Evolutionary conservation across 2,888 invertebrate species (phyloP), one percentile per base, ranked within the genome.

Genomic region (Dryococelus australis): DNA sequence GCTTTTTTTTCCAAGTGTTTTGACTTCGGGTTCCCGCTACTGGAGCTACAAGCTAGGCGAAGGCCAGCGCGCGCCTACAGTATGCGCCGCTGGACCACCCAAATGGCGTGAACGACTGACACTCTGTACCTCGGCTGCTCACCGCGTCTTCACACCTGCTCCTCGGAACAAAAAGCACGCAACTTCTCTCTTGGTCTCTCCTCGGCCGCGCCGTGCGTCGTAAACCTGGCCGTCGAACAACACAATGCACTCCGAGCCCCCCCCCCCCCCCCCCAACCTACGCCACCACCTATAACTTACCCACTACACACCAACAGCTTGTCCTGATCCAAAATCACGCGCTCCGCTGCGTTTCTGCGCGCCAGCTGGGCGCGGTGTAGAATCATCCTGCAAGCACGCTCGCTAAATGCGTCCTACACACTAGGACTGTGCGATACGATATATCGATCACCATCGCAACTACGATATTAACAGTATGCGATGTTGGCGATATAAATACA

Each of bases 181-280:
- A 65, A 65, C 65, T 65, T 65, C 65, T 12, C 65, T 24, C 65
- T 65, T 10, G 65, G 65, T 24, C 65, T 65, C 65, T 24, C 20
- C 65, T 24, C 65, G 65, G n/a, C 65, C 20, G 65, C 1, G 10
- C 65, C 24, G 24, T 65, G 65, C n/a, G 65, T 65, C 65, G 65
- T 65, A 65, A 65, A 65, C 65, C 65, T n/a, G 65, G 65, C 65
- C 65, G 65, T 10, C 65, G 65, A 65, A 65, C 65, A 65, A 65
- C 65, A 65, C 65, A 65, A 65, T 65, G 65, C 65, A 65, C 65
- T 65, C 65, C 65, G 65, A 10, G 8, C 8, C n/a, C n/a, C 24
- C 65, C 65, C n/a, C n/a, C 65, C 24, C 65, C 65, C 65, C 8
- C 51, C 51, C 20, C 35, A 35, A 35, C 35, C 1, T 8, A 51